Conservation (phyloP, 2,113 vertebrate genomes). For the Macroglossus sobrinus region DNA sequence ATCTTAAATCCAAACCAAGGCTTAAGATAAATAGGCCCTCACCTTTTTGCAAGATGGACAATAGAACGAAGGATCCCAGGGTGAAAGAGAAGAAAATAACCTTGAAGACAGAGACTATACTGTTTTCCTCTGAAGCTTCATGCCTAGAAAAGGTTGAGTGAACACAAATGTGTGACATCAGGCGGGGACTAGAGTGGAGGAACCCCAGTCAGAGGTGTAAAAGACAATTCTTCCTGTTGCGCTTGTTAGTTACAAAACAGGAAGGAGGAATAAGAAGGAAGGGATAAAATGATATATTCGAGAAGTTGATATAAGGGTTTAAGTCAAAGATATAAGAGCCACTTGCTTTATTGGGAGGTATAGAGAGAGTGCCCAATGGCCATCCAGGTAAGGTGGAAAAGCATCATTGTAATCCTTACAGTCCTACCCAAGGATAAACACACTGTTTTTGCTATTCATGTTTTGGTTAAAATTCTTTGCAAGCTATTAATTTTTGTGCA, state of each 20-base stretch:
- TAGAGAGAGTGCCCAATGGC: neutral
- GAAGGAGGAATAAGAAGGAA: too few species aligned
- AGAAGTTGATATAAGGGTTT: neutral
- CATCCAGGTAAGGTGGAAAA: neutral
- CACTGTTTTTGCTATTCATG: neutral
- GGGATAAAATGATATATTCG: neutral
- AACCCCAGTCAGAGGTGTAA: rapidly evolving
- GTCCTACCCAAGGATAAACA: neutral
- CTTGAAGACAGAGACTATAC: neutral
- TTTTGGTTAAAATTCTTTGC: neutral
- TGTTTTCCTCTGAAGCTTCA: neutral
- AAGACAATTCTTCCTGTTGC: neutral
- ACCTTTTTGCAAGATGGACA: neutral
- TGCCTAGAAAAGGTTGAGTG: neutral
- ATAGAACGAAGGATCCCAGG: neutral
- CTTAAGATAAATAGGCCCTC: neutral
- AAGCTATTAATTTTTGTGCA: neutral
- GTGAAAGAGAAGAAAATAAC: neutral
- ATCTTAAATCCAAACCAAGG: neutral
- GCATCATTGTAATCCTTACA: neutral
- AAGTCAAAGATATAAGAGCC: neutral
- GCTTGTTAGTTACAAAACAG: neutral
- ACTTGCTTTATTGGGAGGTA: neutral
- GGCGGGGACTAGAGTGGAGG: neutral
- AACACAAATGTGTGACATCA: rapidly evolving